phyloP scores from a whole-genome alignment of 1,140 invertebrate genomes.

The Cherax destructor region DNA sequence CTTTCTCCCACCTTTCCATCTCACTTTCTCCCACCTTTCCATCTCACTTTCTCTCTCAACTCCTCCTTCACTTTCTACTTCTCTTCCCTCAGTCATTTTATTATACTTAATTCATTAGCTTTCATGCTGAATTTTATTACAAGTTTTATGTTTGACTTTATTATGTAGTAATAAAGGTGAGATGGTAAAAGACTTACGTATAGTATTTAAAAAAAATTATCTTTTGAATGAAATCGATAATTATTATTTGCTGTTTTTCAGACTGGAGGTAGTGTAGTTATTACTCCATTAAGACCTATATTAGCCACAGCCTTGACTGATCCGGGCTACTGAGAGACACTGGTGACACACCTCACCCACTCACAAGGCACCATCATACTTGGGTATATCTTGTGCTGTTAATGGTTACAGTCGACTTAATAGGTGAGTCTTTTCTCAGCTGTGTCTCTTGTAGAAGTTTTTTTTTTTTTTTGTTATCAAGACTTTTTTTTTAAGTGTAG shows the following conservation, averaged over 20 bases:
- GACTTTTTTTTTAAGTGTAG: too few relatives aligned
- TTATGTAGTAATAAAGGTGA: neutral
- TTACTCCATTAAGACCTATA: slow-evolving; percentile 40
- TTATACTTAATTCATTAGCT: too few relatives aligned
- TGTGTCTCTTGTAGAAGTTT: too few relatives aligned
- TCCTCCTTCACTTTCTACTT: too few relatives aligned
- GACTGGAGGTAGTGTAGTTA: slow-evolving; percentile 8
- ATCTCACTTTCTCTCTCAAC: too few relatives aligned
- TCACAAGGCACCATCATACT: slow-evolving; percentile 82
- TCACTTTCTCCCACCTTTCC: too few relatives aligned
- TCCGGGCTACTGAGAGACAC: slow-evolving; percentile 17
- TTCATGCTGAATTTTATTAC: too few relatives aligned
- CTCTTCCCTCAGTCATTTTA: too few relatives aligned
- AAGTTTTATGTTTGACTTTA: too few relatives aligned
- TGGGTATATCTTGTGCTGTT: slow-evolving; percentile 90
- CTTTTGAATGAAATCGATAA: too few relatives aligned
- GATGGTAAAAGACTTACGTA: neutral
- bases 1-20: too few relatives aligned
- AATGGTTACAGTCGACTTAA: slow-evolving; percentile 84
- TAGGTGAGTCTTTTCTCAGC: slow-evolving; percentile 40
- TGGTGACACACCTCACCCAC: neutral
- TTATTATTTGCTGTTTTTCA: neutral
- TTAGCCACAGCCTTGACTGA: slow-evolving; percentile 48
- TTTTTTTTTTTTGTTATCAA: too few relatives aligned
- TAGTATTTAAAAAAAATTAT: neutral